Evolutionary conservation across 2,888 invertebrate species (phyloP).

Genomic region (Apoderus coryli): DNA sequence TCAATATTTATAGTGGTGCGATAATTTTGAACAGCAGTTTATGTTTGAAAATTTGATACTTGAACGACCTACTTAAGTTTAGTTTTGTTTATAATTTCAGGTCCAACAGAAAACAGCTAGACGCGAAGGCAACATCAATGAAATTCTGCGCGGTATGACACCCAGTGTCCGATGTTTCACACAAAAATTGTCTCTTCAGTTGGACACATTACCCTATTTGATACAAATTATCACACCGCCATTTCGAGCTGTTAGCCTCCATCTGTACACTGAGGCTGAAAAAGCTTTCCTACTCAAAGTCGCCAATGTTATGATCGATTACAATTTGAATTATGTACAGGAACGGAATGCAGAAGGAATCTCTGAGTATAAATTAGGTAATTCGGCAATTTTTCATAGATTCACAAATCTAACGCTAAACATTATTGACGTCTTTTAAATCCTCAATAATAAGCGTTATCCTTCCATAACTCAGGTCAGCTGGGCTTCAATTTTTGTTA

Average conservation of each 20-base stretch:
- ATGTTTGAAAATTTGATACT: too few species aligned
- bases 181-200: conserved; percentile 34
- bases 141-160: conserved; percentile 50
- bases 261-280: conserved; percentile 62
- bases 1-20: too few species aligned
- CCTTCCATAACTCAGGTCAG: too few species aligned
- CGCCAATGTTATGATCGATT: conserved; percentile 75
- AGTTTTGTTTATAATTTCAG: conserved; percentile 32
- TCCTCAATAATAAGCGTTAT: too few species aligned
- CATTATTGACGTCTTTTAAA: too few species aligned
- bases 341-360: conserved; percentile 62
- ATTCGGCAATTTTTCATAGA: too few species aligned
- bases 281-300: conserved; percentile 52
- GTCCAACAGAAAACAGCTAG: conserved; percentile 37
- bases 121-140: conserved; percentile 39
- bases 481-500: too few species aligned
- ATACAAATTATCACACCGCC: conserved; percentile 57
- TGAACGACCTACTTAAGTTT: too few species aligned
- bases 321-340: conserved; percentile 75
- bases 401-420: too few species aligned
- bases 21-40: too few species aligned
- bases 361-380: conserved; percentile 44
- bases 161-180: conserved; percentile 36
- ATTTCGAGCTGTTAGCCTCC: conserved; percentile 53
- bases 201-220: conserved; percentile 60